phyloP scores from a whole-genome alignment of 2,888 invertebrate genomes.

The Ametastegia equiseti region DNA sequence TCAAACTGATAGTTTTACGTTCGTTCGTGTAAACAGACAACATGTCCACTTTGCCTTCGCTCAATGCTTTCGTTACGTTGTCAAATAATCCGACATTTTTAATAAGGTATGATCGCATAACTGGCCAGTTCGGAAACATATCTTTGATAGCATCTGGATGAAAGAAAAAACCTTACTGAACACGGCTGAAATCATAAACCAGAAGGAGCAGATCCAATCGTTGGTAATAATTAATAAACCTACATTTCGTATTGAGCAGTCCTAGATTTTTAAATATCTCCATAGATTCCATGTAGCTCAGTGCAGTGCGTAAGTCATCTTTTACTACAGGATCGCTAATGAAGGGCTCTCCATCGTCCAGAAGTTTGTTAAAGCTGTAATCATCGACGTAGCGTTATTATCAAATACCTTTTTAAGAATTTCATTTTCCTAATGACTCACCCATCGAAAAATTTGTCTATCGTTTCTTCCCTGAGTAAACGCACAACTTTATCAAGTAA shows the following conservation, averaged over 20 bases:
- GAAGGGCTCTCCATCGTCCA: slow-evolving; percentile 76
- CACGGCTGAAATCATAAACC: not conserved
- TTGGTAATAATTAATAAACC: slow-evolving; percentile 52
- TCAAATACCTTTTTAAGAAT: not conserved
- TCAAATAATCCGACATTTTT: slow-evolving; percentile 63
- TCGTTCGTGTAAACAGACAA: slow-evolving; percentile 69
- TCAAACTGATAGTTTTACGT: slow-evolving; percentile 63
- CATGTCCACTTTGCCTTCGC: slow-evolving; percentile 68
- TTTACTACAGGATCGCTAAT: slow-evolving; percentile 71
- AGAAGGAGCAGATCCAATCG: not conserved
- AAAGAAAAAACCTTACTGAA: no score
- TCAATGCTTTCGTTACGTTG: slow-evolving; percentile 61
- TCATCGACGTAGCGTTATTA: slow-evolving; percentile 10
- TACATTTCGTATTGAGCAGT: slow-evolving; percentile 77
- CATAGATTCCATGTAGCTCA: slow-evolving; percentile 74
- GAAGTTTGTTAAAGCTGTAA: slow-evolving; percentile 76
- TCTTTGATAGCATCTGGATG: slow-evolving; percentile 66
- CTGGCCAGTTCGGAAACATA: slow-evolving; percentile 71
- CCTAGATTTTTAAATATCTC: slow-evolving; percentile 77
- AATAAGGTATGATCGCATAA: slow-evolving; percentile 64
- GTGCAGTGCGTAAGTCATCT: slow-evolving; percentile 74
- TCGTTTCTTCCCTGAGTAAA: slow-evolving; percentile 76
- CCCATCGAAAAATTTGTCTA: slow-evolving; percentile 77
- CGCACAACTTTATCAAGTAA: slow-evolving; percentile 75
- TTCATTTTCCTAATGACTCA: slow-evolving; percentile 58